phyloP scores from a whole-genome alignment of 2,797 vertebrate species.

The Tympanoctomys barrerae region DNA sequence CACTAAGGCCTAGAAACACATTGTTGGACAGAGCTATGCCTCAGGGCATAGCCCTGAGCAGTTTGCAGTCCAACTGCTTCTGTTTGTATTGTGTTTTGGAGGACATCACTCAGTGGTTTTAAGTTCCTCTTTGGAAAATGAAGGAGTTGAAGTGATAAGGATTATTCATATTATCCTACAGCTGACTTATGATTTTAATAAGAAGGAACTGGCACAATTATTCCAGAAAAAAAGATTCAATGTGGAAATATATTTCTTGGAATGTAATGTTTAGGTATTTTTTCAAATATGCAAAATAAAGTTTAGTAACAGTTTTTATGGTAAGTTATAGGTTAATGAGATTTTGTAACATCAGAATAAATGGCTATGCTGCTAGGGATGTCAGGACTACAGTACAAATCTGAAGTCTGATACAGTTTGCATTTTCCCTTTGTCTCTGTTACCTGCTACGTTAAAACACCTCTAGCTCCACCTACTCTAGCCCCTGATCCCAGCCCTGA shows the following conservation, averaged over 20 bases:
- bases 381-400: background rate
- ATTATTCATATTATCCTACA: background rate
- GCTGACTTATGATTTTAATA: slow-evolving; percentile 24
- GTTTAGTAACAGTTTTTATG: background rate
- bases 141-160: background rate
- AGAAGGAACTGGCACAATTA: background rate
- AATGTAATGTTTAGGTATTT: slow-evolving; percentile 34
- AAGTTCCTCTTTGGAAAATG: background rate
- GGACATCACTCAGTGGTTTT: background rate
- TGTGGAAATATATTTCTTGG: background rate
- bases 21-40: background rate
- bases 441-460: background rate
- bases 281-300: slow-evolving; percentile 6
- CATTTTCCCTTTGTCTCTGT: background rate
- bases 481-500: background rate
- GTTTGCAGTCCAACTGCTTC: background rate
- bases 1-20: background rate
- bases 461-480: too few species aligned
- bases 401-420: background rate
- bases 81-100: background rate
- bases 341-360: background rate
- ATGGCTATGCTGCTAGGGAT: background rate
- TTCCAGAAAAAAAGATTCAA: background rate
- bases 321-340: background rate
- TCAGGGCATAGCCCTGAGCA: too few species aligned